Conservation (phyloP, 2,113 vertebrate species). For the Leucopternis melanops region DNA sequence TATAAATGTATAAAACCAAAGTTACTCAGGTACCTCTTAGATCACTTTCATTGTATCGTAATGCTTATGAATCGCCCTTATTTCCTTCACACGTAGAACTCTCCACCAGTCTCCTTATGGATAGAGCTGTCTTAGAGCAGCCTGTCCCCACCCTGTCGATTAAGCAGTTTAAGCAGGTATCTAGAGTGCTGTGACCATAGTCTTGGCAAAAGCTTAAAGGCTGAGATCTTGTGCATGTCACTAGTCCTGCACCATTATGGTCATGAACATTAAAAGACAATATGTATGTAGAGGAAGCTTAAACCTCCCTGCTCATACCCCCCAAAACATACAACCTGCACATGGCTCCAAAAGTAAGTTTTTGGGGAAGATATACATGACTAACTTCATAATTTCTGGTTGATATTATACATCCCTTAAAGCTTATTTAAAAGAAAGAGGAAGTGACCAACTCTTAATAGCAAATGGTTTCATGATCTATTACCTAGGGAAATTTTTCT, state of each 20-base stretch:
- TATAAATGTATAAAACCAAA: too few relatives aligned
- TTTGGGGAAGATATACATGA: not conserved
- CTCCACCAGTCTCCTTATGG: too few relatives aligned
- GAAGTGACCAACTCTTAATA: not conserved
- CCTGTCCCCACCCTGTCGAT: too few relatives aligned
- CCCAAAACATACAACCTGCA: not conserved
- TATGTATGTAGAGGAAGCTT: fast-evolving
- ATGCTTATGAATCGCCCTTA: too few relatives aligned
- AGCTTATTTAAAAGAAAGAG: not conserved
- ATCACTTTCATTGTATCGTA: too few relatives aligned
- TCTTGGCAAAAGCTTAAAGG: too few relatives aligned
- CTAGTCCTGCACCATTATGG: not conserved
- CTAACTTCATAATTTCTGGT: not conserved
- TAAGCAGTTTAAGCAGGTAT: too few relatives aligned
- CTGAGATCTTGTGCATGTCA: too few relatives aligned
- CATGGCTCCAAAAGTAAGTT: not conserved
- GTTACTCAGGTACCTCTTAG: too few relatives aligned
- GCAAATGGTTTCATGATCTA: not conserved
- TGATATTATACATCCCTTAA: not conserved
- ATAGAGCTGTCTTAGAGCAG: too few relatives aligned
- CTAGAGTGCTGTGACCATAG: too few relatives aligned
- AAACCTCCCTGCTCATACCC: not conserved
- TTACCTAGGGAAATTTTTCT: not conserved
- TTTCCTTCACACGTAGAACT: too few relatives aligned
- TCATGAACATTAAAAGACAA: not conserved